phyloP scores from a whole-genome alignment of 2,113 vertebrate genomes.

The Microcebus ravelobensis region DNA sequence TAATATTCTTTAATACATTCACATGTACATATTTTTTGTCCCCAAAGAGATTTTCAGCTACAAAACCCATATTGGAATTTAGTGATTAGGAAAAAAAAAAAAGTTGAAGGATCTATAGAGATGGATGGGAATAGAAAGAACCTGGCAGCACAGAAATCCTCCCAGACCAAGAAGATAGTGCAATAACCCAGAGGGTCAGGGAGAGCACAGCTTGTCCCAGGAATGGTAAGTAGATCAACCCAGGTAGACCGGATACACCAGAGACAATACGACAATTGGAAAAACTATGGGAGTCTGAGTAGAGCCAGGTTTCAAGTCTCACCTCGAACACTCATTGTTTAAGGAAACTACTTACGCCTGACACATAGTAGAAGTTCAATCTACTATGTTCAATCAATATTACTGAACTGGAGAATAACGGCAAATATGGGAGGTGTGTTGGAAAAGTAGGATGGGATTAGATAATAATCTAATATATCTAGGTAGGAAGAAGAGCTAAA shows the following conservation, averaged over 20 bases:
- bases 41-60: background rate
- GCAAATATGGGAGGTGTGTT: background rate
- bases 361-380: background rate
- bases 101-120: background rate
- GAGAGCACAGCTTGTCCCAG: background rate
- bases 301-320: background rate
- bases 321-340: background rate
- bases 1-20: background rate
- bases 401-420: background rate
- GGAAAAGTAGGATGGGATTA: background rate
- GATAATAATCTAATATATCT: background rate
- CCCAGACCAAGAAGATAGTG: background rate
- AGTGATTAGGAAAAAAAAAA: background rate
- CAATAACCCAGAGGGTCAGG: background rate
- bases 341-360: background rate
- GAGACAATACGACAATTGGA: background rate
- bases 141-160: background rate
- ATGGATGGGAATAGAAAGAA: background rate
- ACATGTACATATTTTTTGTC: background rate
- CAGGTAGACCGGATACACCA: background rate
- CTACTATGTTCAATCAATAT: background rate
- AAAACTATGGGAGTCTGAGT: background rate
- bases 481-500: background rate
- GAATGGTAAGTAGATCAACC: background rate
- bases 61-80: background rate